Evolutionary conservation across 92 coral and sea anemone species (phyloP).

Genomic region (Meandrina meandrites): DNA sequence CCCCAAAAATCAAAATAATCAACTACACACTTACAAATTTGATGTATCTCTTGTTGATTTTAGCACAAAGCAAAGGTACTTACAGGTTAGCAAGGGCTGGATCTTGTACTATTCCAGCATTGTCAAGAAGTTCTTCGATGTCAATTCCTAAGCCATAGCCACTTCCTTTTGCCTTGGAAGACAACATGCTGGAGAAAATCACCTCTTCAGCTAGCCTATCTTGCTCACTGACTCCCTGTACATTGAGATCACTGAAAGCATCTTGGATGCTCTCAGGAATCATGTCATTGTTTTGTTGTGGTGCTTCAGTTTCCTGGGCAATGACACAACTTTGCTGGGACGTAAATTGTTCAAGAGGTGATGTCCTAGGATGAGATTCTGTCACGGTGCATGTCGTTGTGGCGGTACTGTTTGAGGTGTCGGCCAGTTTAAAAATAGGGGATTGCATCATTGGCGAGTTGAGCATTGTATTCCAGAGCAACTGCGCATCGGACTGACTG

Average conservation of each 20-base stretch:
- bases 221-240: slow-evolving; percentile 36
- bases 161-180: slow-evolving; percentile 83
- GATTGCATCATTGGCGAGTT: slow-evolving; percentile 25
- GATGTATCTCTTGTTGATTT: too few species aligned
- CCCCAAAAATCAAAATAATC: too few species aligned
- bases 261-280: slow-evolving; percentile 33
- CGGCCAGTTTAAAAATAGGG: slow-evolving; percentile 37
- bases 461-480: slow-evolving; percentile 35
- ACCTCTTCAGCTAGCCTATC: slow-evolving; percentile 61
- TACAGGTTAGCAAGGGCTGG: slow-evolving; percentile 52
- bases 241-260: slow-evolving; percentile 40
- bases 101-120: slow-evolving; percentile 60
- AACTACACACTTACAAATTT: neutral
- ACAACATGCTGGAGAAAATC: slow-evolving; percentile 63
- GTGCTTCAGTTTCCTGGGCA: neutral
- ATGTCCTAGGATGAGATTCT: slow-evolving; percentile 19
- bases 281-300: neutral
- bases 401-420: slow-evolving; percentile 33
- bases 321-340: slow-evolving; percentile 7
- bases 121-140: slow-evolving; percentile 84
- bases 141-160: slow-evolving; percentile 97
- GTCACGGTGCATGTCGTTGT: slow-evolving; percentile 20
- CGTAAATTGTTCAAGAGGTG: slow-evolving; percentile 25
- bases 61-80: slow-evolving; percentile 21
- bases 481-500: slow-evolving; percentile 26